Conservation (phyloP, 2,888 invertebrate species). For the Clusia tigrina region DNA sequence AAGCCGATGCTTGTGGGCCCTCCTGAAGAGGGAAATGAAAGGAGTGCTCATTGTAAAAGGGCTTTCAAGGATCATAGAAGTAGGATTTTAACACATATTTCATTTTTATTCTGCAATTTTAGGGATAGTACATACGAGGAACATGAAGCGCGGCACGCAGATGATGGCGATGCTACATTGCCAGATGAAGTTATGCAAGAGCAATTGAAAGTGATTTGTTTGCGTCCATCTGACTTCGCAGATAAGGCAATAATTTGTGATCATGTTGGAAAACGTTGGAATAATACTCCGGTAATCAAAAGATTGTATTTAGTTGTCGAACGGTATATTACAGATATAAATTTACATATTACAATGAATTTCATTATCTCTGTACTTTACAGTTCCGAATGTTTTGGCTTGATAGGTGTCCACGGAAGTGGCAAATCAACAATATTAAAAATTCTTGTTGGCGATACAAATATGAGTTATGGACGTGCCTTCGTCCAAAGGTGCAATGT, state of each 20-base stretch:
- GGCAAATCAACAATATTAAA: constrained; percentile 18
- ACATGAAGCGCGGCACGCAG: neutral
- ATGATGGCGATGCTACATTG: constrained; percentile 30
- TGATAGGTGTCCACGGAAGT: constrained; percentile 12
- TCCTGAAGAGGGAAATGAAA: too few relatives aligned
- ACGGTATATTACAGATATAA: constrained; percentile 32
- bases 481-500: constrained; percentile 12
- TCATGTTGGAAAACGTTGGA: constrained; percentile 29
- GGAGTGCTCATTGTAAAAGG: constrained; percentile 4
- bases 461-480: constrained; percentile 12
- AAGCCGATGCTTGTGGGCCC: too few relatives aligned
- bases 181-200: too few relatives aligned
- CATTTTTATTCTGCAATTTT: too few relatives aligned
- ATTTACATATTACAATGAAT: neutral
- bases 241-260: constrained; percentile 28
- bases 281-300: constrained; percentile 17
- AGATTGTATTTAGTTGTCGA: constrained; percentile 37
- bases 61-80: neutral
- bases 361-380: neutral
- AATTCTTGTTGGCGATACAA: constrained; percentile 5
- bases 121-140: too few relatives aligned
- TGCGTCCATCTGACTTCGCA: constrained; percentile 18
- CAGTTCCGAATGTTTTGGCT: constrained; percentile 25
- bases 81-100: too few relatives aligned
- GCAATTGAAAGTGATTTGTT: constrained; percentile 16